These are phyloP conservation scores for Pipistrellus kuhlii DNA, from an alignment of 2,797 vertebrate genomes.

Conservation along the genomic window DNA sequence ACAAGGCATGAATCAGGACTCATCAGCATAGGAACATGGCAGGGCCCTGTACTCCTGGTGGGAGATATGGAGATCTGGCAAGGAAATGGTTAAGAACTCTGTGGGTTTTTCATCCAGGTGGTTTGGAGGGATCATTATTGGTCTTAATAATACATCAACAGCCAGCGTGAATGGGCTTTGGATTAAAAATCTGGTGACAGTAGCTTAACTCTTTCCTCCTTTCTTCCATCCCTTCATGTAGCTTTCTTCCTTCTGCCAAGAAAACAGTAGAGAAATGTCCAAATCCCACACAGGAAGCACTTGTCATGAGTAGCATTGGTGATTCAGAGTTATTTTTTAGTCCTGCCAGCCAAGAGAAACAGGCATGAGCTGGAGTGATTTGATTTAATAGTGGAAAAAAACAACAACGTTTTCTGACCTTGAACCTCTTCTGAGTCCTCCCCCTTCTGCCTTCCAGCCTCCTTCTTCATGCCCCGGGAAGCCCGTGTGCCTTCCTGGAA, in stretches of 20 bases:
- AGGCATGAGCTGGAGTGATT: slow-evolving; percentile 79
- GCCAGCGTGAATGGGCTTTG: slow-evolving; percentile 76
- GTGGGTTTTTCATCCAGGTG: slow-evolving; percentile 83
- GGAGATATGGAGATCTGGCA: neutral
- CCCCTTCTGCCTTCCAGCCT: slow-evolving; percentile 7
- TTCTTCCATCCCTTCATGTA: slow-evolving; percentile 68
- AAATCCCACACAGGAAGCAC: slow-evolving; percentile 82
- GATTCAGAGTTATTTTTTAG: slow-evolving; percentile 82
- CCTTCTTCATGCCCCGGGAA: slow-evolving; percentile 36
- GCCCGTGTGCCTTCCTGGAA: slow-evolving; percentile 55
- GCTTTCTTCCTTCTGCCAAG: slow-evolving; percentile 78
- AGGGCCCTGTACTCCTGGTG: neutral
- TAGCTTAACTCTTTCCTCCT: slow-evolving; percentile 85
- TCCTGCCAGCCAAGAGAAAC: slow-evolving; percentile 83
- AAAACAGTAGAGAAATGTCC: slow-evolving; percentile 82
- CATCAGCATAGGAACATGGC: neutral
- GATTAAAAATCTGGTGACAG: slow-evolving; percentile 82
- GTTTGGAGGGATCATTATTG: slow-evolving; percentile 80
- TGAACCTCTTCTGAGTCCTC: slow-evolving; percentile 59
- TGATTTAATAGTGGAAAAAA: slow-evolving; percentile 82
- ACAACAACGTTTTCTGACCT: slow-evolving; percentile 73
- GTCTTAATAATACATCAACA: slow-evolving; percentile 78
- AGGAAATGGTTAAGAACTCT: slow-evolving; percentile 45
- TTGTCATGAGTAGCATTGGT: slow-evolving; percentile 72
- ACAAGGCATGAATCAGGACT: neutral